Evolutionary conservation across 2,888 invertebrate genomes (phyloP).

Genomic region (Autographa gamma): DNA sequence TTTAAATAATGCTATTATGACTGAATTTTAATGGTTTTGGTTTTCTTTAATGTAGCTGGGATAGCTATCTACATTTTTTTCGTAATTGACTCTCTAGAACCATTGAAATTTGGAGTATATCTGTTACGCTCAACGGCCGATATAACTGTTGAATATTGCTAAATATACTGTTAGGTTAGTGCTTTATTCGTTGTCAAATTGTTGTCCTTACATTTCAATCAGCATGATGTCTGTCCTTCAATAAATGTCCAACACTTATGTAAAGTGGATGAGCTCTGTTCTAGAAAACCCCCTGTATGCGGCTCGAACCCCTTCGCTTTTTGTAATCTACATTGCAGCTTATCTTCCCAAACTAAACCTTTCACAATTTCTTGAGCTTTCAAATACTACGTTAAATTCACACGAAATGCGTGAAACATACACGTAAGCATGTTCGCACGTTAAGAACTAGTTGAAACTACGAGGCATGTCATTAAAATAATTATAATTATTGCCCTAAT

Average conservation of each 20-base stretch:
- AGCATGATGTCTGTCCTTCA: not conserved
- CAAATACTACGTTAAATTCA: not conserved
- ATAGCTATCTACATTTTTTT: not conserved
- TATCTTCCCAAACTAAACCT: not conserved
- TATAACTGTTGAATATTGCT: not conserved
- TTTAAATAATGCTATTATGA: not conserved
- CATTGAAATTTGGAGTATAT: not conserved
- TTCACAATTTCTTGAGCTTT: not conserved
- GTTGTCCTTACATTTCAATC: not conserved
- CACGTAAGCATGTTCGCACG: constrained; percentile 4
- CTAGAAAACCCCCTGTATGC: not conserved
- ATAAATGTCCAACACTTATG: not conserved
- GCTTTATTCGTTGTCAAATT: not conserved
- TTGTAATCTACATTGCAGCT: not conserved
- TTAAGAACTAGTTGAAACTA: not conserved
- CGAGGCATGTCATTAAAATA: not conserved
- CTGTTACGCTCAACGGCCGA: not conserved
- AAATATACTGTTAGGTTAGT: constrained; percentile 1
- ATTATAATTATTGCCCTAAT: not conserved
- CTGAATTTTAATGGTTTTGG: constrained; percentile 3
- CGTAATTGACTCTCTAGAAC: not conserved
- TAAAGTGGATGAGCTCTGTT: not conserved
- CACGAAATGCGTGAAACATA: not conserved
- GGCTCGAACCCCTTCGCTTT: constrained; percentile 1
- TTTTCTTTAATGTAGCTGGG: not conserved